Conservation (phyloP, 37 sponge, comb jelly and placozoan genomes). For the Cladorhizidae sp. region DNA sequence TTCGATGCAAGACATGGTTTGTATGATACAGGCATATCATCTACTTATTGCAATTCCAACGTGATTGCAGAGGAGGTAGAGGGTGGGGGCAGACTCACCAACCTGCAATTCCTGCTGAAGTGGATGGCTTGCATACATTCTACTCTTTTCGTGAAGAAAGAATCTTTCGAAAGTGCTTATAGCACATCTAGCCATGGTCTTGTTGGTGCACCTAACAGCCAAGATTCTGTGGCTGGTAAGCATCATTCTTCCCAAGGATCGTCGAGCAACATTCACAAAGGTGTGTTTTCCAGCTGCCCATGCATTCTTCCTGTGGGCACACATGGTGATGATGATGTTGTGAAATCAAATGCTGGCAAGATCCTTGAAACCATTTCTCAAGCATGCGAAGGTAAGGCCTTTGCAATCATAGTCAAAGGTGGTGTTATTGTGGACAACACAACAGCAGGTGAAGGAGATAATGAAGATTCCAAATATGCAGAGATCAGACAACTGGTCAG, state of each 20-base stretch:
- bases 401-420: constrained; percentile 7
- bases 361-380: background rate
- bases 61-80: background rate
- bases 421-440: constrained; percentile 54
- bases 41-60: constrained; percentile 13
- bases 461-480: constrained; percentile 36
- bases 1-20: constrained; percentile 51
- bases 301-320: constrained; percentile 42
- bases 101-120: constrained; percentile 20
- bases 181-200: no score
- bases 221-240: no score
- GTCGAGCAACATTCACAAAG: no score
- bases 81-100: background rate
- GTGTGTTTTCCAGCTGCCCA: no score
- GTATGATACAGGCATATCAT: background rate
- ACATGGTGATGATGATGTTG: constrained; percentile 28
- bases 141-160: background rate
- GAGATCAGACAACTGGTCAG: constrained; percentile 1
- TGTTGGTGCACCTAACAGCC: no score
- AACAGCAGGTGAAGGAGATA: constrained; percentile 37
- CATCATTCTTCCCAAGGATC: no score
- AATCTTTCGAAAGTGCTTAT: background rate
- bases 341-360: background rate
- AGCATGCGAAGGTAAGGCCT: constrained; percentile 24
- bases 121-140: constrained; percentile 57